These are phyloP conservation scores for Apostichopus parvimensis DNA, from an alignment of 35 echinoderm and acorn worm species.

Conservation along the genomic window DNA sequence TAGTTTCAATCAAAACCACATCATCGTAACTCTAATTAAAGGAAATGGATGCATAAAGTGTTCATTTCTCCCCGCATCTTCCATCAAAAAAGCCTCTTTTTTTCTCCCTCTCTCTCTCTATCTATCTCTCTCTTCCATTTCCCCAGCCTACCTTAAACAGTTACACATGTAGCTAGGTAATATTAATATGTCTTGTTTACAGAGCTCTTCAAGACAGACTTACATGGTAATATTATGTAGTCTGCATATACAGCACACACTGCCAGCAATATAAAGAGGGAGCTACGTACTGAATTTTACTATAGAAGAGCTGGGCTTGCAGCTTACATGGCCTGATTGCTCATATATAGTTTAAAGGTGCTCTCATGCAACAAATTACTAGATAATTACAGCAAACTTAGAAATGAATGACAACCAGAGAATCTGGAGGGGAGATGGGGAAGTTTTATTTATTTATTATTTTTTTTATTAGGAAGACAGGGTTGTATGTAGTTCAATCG, in stretches of 20 bases:
- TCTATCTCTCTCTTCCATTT: background rate
- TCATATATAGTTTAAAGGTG: too few relatives aligned
- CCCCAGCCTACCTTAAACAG: background rate
- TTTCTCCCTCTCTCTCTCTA: background rate
- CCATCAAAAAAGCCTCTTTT: background rate
- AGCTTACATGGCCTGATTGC: too few relatives aligned
- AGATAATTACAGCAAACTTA: too few relatives aligned
- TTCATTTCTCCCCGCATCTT: background rate
- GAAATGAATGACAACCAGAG: too few relatives aligned
- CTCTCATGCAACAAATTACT: too few relatives aligned
- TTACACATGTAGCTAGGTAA: conserved; percentile 40
- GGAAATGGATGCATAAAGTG: conserved; percentile 33
- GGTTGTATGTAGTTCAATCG: too few relatives aligned
- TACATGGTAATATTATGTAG: background rate
- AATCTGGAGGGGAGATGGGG: too few relatives aligned
- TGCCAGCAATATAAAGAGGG: too few relatives aligned
- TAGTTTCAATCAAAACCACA: background rate
- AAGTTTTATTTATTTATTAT: too few relatives aligned
- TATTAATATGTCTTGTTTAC: conserved; percentile 42
- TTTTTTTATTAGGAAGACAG: too few relatives aligned
- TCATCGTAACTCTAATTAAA: background rate
- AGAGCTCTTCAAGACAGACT: background rate
- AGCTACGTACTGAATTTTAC: too few relatives aligned
- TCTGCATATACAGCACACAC: background rate
- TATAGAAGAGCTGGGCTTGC: too few relatives aligned